Conservation (phyloP, 2,888 invertebrate species). For the Polyommatus icarus region DNA sequence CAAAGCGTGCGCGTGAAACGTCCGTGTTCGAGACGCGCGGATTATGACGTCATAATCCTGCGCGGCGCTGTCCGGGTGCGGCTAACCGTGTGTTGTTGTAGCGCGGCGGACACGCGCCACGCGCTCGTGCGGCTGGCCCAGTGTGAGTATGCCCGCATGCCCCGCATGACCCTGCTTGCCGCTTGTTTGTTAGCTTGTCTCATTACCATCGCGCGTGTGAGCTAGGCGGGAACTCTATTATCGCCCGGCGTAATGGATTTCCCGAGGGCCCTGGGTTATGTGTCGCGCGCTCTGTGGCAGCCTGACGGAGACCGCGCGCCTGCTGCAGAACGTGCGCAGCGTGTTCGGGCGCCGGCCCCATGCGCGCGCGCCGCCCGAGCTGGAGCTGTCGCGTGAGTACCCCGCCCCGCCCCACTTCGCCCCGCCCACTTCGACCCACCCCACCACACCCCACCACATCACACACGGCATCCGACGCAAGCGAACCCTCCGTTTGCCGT, state of each 20-base stretch:
- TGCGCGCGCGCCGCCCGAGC: conserved; percentile 90
- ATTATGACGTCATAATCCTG: conserved; percentile 1
- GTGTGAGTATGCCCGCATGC: conserved; percentile 87
- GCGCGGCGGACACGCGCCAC: conserved; percentile 87
- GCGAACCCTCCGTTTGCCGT: neutral
- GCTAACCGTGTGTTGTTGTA: conserved; percentile 58
- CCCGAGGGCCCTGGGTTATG: neutral
- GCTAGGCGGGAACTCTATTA: conserved; percentile 18
- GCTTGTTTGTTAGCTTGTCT: conserved; percentile 35
- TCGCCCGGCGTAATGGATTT: conserved; percentile 27
- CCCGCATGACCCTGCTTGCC: conserved; percentile 44
- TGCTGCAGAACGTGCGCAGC: conserved; percentile 96
- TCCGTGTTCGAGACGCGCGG: neutral
- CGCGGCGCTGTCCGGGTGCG: conserved; percentile 8
- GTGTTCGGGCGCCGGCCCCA: conserved; percentile 91
- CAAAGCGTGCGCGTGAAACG: conserved; percentile 31
- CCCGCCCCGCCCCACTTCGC: conserved; percentile 50
- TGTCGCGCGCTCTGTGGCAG: conserved; percentile 80
- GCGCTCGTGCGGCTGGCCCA: conserved; percentile 93
- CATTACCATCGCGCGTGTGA: conserved; percentile 20
- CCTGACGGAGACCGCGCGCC: conserved; percentile 97
- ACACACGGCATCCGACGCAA: conserved; percentile 18
- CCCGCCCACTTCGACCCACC: conserved; percentile 35
- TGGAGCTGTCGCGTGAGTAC: conserved; percentile 96
- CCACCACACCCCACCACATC: conserved; percentile 38